These are phyloP conservation scores for Rhingia campestris DNA, from an alignment of 2,888 invertebrate species.

Conservation along the genomic window DNA sequence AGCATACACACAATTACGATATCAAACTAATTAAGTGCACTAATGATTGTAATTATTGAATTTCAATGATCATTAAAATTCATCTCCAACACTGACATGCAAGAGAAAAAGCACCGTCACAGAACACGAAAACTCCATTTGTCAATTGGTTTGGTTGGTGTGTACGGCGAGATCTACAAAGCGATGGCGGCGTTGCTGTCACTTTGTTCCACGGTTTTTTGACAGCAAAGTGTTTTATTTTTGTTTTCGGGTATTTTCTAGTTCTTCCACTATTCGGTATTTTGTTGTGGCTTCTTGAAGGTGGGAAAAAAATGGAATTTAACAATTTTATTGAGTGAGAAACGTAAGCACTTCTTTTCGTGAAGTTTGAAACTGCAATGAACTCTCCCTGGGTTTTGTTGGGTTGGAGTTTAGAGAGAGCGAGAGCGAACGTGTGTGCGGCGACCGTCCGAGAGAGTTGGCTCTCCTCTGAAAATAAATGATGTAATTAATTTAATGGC, in stretches of 20 bases:
- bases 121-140: slow-evolving; percentile 69
- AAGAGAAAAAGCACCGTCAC: slow-evolving; percentile 68
- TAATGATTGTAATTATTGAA: slow-evolving; percentile 78
- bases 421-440: slow-evolving; percentile 15
- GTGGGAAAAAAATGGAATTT: slow-evolving; percentile 23
- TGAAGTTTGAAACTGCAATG: slow-evolving; percentile 73
- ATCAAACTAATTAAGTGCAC: slow-evolving; percentile 74
- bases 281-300: not conserved
- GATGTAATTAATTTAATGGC: slow-evolving; percentile 77
- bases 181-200: slow-evolving; percentile 68
- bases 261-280: slow-evolving; percentile 3
- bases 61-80: slow-evolving; percentile 78
- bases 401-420: slow-evolving; percentile 64
- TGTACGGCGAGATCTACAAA: slow-evolving; percentile 55
- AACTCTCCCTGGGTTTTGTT: slow-evolving; percentile 65
- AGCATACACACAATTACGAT: slow-evolving; percentile 74
- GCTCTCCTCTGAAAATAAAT: slow-evolving; percentile 74
- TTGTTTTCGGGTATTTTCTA: slow-evolving; percentile 19
- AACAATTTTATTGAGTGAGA: slow-evolving; percentile 24
- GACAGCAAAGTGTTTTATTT: slow-evolving; percentile 44
- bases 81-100: slow-evolving; percentile 72
- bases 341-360: slow-evolving; percentile 67
- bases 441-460: slow-evolving; percentile 45
- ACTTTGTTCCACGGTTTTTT: slow-evolving; percentile 50
- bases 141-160: slow-evolving; percentile 64